Percentiles rank a stretch among this genome's conserved stretches.
Conservation (phyloP, 2,888 invertebrate species). For the Terebella lapidaria region DNA sequence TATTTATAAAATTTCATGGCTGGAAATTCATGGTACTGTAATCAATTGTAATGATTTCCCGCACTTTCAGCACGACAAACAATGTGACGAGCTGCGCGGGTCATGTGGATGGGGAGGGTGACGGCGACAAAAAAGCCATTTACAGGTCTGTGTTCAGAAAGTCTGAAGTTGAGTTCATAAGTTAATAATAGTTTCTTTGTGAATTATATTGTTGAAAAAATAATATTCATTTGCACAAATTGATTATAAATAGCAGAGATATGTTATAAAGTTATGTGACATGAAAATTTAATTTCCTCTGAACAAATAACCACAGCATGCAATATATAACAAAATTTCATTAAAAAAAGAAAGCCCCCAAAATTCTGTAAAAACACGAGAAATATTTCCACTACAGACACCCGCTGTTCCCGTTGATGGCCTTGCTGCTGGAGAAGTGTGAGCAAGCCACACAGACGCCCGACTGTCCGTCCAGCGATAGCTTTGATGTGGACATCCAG, state of each 20-base stretch:
- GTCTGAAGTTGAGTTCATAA: too few relatives aligned
- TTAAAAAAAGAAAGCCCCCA: too few relatives aligned
- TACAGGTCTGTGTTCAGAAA: not conserved
- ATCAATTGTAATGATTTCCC: not conserved
- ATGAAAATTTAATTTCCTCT: not conserved
- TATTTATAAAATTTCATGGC: too few relatives aligned
- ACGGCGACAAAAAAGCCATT: not conserved
- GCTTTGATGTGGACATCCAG: slow-evolving; percentile 57
- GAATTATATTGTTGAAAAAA: not conserved
- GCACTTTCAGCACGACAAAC: not conserved
- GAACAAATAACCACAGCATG: too few relatives aligned
- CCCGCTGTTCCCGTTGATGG: slow-evolving; percentile 50
- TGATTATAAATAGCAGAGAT: not conserved
- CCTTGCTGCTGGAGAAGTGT: slow-evolving; percentile 51
- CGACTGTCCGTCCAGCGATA: slow-evolving; percentile 38
- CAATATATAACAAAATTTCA: too few relatives aligned
- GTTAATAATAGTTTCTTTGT: not conserved
- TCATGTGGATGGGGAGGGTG: not conserved
- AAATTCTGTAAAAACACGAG: not conserved
- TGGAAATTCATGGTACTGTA: too few relatives aligned
- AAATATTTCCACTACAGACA: slow-evolving; percentile 52
- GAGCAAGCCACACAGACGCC: slow-evolving; percentile 47
- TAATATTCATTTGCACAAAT: not conserved
- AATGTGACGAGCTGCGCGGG: not conserved
- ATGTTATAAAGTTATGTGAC: not conserved